Evolutionary conservation across 92 coral and sea anemone genomes (phyloP), one percentile per base, ranked within the genome.

Genomic region (Desmophyllum pertusum): DNA sequence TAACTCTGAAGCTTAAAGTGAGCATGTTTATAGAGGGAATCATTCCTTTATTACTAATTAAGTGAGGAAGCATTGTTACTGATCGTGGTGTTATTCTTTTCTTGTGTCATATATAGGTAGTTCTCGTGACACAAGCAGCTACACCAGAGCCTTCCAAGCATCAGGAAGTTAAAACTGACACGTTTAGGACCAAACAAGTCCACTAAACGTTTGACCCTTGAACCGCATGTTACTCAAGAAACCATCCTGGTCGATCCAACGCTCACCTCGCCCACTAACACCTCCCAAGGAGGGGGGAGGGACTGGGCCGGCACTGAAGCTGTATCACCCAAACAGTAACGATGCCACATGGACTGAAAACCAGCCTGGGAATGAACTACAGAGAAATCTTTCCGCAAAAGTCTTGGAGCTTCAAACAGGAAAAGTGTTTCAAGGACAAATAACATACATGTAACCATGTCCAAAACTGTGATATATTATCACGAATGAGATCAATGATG

Each of bases 331-430:
- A 53, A n/a, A 67, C 14, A 38, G 9, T 11, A 18, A 78, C 37
- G 30, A 46, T 33, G 42, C 36, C 3, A 46, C 70, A 25, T 36
- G 46, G 23, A 67, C 18, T 41, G 86, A 84, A 31, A 86, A 87
- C 62, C 90, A 81, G 30, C n/a, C 80, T 89, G 77, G 86, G 93
- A 42, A 80, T 90, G 42, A 93, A 95, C 87, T 95, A 95, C 90
- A 76, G 98, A 59, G 98, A 92, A 81, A 92, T 95, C 70, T 92
- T 95, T 61, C 96, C n/a, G n/a, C n/a, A n/a, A 92, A 79, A 92
- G 80, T 37, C 79, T 93, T 21, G 92, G 95, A 8, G 86, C 86
- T 33, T 33, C 66, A 15, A 72, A 73, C 30, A 30, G 25, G 79
- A 61, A 29, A 43, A 48, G 1, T 17, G 5, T n/a, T 10, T 14